phyloP scores from a whole-genome alignment of 1,140 invertebrate species.

The Cydia fagiglandana region DNA sequence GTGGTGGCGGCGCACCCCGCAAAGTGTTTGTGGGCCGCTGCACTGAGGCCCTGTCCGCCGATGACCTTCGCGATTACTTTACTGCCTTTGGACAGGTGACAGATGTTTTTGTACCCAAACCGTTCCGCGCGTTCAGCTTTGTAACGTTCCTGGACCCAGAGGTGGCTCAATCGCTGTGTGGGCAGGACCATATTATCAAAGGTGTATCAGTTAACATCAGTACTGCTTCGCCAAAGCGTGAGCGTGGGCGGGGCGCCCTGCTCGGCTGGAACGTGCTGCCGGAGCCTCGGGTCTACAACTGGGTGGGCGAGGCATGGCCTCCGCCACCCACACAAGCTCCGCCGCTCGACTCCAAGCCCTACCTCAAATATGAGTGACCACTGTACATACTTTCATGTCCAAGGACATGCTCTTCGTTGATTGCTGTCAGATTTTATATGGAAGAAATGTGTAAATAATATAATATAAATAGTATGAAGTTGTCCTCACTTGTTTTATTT shows the following conservation, averaged over 20 bases:
- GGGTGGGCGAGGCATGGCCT: constrained; percentile 63
- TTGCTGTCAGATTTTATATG: constrained; percentile 73
- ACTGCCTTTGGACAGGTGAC: constrained; percentile 96
- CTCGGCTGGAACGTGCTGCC: constrained; percentile 62
- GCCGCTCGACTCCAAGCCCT: constrained; percentile 61
- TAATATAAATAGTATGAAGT: constrained; percentile 68
- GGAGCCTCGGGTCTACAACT: constrained; percentile 57
- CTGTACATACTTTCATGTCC: constrained; percentile 36
- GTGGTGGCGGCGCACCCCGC: constrained; percentile 91
- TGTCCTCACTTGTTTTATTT: constrained; percentile 43
- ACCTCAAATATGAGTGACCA: constrained; percentile 72
- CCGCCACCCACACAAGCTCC: constrained; percentile 41
- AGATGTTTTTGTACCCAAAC: constrained; percentile 97
- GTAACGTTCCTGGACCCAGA: constrained; percentile 97
- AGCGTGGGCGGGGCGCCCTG: constrained; percentile 52
- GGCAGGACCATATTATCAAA: constrained; percentile 98
- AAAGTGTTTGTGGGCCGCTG: constrained; percentile 98
- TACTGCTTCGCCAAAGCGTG: constrained; percentile 93
- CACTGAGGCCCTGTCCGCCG: constrained; percentile 92
- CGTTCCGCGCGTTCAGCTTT: constrained; percentile 96
- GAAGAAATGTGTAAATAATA: constrained; percentile 71
- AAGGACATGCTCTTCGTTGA: constrained; percentile 57
- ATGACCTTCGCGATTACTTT: constrained; percentile 96
- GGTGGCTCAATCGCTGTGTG: constrained; percentile 94
- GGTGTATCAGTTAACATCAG: constrained; percentile 96